These are phyloP conservation scores for Peromyscus polionotus DNA, from an alignment of 2,113 vertebrate species.

Conservation along the genomic window DNA sequence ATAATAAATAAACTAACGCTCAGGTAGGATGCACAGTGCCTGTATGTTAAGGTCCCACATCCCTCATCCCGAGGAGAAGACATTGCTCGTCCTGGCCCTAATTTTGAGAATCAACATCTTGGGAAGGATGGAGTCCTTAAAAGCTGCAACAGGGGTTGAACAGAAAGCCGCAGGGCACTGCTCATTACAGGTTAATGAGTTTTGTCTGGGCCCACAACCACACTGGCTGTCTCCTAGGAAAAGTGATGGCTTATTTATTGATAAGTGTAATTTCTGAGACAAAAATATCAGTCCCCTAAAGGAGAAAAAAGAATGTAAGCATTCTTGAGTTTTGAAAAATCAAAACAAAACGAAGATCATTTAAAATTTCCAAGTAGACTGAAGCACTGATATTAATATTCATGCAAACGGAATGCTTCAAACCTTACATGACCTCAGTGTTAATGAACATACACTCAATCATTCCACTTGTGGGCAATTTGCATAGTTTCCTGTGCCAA, in stretches of 20 bases:
- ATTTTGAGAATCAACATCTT: constrained; percentile 5
- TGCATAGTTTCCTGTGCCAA: constrained; percentile 53
- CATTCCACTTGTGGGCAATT: constrained; percentile 26
- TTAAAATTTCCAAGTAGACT: constrained; percentile 53
- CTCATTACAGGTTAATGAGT: not conserved
- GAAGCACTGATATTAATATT: constrained; percentile 13
- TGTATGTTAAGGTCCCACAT: not conserved
- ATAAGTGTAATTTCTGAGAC: constrained; percentile 43
- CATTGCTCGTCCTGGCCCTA: not conserved
- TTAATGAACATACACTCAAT: constrained; percentile 54
- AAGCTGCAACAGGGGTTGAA: not conserved
- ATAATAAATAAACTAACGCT: not conserved
- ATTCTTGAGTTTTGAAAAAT: constrained; percentile 29
- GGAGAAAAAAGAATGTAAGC: constrained; percentile 10
- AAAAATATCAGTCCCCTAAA: not conserved
- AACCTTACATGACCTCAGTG: not conserved
- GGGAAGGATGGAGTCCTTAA: not conserved
- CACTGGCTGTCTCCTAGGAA: not conserved
- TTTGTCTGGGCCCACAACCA: constrained; percentile 11
- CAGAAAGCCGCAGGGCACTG: not conserved
- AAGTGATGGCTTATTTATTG: constrained; percentile 29
- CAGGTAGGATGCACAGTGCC: not conserved
- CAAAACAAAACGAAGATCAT: not conserved
- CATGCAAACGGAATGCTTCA: constrained; percentile 34
- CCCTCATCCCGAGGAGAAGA: not conserved